Base-by-base conservation (phyloP, 2,888 invertebrate species). In the Physocephala rufipes region DNA sequence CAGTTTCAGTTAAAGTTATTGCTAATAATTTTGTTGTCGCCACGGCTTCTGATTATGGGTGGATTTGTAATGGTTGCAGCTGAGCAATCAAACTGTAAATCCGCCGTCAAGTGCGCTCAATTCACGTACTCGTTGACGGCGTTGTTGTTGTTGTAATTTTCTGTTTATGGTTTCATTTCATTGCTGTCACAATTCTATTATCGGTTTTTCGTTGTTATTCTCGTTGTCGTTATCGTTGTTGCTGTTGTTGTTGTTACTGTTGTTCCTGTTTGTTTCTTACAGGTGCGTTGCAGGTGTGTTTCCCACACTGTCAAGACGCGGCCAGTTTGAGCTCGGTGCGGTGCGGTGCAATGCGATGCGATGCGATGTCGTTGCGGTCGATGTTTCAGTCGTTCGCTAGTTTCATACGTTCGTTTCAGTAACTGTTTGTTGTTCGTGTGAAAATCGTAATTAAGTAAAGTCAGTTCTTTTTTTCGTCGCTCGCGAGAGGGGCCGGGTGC, bases 261-360 rank as follows among this genome's bases (percentile, higher is more conserved):
- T 75, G 72, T 65, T 80, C 75, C 75, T 78, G 79, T 74, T 79
- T 79, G 72, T 75, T 79, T 79, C 76, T 82, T 82, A 82, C 82
- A 82, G 82, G 82, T 82, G 82, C 82, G 83, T 82, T 81, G 82
- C 82, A 82, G 82, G 82, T 82, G 82, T 82, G 82, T 82, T 82
- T 82, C 82, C 83, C 83, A 82, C 76, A 75, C 76, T 19, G 7
- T 13, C 43, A 24, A n/a, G 49, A 15, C 21, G 63, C 79, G 80
- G 80, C 78, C 77, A 79, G 74, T 74, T 73, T 67, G 70, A 74
- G 71, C 36, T 36, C 65, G 58, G 61, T n/a, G 21, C 67, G 67
- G 49, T 64, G 67, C 28, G 7, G n/a, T 53, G 55, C 64, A 58
- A 79, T 78, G n/a, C n/a, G n/a, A n/a, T n/a, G n/a, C n/a, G n/a